Evolutionary conservation across 2,113 vertebrate species (phyloP).

Genomic region (Lepisosteus oculatus): DNA sequence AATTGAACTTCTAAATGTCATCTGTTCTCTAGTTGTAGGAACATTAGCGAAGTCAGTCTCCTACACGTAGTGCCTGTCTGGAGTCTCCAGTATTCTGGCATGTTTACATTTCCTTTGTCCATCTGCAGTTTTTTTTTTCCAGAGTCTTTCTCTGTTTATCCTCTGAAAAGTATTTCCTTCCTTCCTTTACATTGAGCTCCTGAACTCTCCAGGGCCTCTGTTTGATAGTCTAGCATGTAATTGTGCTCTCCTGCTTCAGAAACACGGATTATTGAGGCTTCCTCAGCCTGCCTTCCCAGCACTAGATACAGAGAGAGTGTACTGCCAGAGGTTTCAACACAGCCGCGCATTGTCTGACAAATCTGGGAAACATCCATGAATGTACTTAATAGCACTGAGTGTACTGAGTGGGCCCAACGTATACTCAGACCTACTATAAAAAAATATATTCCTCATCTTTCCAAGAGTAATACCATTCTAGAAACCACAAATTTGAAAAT

Average conservation of each 20-base stretch:
- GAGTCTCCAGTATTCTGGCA: constrained; percentile 50
- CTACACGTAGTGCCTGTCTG: constrained; percentile 38
- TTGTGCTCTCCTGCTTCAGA: constrained; percentile 48
- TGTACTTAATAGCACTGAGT: constrained; percentile 46
- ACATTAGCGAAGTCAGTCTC: constrained; percentile 44
- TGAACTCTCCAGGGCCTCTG: constrained; percentile 46
- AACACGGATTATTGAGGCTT: constrained; percentile 43
- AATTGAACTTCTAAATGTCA: constrained; percentile 33
- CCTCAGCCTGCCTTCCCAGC: constrained; percentile 47
- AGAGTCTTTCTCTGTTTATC: constrained; percentile 62
- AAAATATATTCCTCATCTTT: not conserved
- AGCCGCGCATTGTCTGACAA: constrained; percentile 52
- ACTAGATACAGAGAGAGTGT: constrained; percentile 46
- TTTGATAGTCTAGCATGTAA: constrained; percentile 57
- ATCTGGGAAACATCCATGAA: constrained; percentile 58
- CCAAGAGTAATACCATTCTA: constrained; percentile 4
- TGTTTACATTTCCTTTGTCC: constrained; percentile 53
- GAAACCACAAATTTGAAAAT: not conserved
- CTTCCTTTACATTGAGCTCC: constrained; percentile 55
- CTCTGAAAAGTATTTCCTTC: constrained; percentile 62
- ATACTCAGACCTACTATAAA: not conserved
- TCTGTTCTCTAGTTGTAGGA: constrained; percentile 56
- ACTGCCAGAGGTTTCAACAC: constrained; percentile 52
- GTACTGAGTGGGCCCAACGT: not conserved
- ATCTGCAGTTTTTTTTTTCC: constrained; percentile 52